Base-by-base conservation (phyloP, 92 coral and sea anemone genomes). In the Plumapathes pennacea region DNA sequence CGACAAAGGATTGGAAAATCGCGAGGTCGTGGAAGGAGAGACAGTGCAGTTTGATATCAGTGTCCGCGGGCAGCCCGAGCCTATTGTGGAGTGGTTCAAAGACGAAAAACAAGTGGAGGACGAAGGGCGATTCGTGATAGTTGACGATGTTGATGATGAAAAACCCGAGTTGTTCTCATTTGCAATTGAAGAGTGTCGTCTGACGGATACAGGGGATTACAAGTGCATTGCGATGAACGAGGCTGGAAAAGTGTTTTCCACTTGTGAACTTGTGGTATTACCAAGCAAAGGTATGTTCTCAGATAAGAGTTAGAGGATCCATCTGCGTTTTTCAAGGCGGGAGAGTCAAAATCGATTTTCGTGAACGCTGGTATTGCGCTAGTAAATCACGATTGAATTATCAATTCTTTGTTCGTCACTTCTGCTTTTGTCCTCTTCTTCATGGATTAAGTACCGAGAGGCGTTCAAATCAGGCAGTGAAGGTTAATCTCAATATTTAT, bases 221-320 rank as follows among this genome's bases (percentile, higher is more conserved):
- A 78, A 83, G 65, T 88, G 96, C 67, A 64, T 89, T 36, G 96
- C 99, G 42, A 80, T 84, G 87, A 94, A 94, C 59, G 99, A 94
- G 58, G 99, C 99, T 31, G 99, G 99, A 5, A 88, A 85, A 64
- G 81, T 65, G 46, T 63, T 62, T 24, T 73, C 80, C 24, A 47
- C 80, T 3, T 81, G 78, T 21, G 67, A 60, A 10, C 37, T 94
- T 38, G 20, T 74, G 10, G 86, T 91, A 4, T n/a, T n/a, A n/a
- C n/a, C n/a, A n/a, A n/a, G n/a, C n/a, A n/a, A n/a, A n/a, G n/a
- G n/a, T n/a, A n/a, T n/a, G n/a, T n/a, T n/a, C n/a, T n/a, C n/a
- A n/a, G n/a, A n/a, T n/a, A n/a, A n/a, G n/a, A n/a, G n/a, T n/a
- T n/a, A n/a, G n/a, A n/a, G n/a, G n/a, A n/a, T n/a, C n/a, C n/a